A percentile compares a stretch with the other conserved stretches of the same genome.
Evolutionary conservation across 2,797 vertebrate genomes (phyloP).

Genomic region (Propithecus deckenii): DNA sequence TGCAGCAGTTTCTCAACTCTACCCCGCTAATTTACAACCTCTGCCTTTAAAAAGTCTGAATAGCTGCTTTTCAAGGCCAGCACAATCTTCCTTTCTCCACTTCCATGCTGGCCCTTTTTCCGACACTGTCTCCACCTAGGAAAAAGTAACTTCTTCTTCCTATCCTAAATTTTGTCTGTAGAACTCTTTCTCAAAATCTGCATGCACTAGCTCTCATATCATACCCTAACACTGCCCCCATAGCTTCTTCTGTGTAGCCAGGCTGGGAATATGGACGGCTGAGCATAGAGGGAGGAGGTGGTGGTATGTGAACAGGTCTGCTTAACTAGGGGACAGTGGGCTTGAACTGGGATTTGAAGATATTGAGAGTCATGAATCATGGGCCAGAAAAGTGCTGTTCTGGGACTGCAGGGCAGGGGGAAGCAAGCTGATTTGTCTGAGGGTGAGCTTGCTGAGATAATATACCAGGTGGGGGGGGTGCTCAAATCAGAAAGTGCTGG

Average conservation of each 20-base stretch:
- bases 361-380: neutral
- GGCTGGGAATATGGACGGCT: neutral
- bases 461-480: accelerated
- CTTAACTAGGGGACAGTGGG: neutral
- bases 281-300: neutral
- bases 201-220: too few relatives aligned
- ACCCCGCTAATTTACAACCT: too few relatives aligned
- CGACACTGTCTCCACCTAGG: too few relatives aligned
- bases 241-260: neutral
- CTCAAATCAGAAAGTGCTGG: neutral
- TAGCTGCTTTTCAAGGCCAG: too few relatives aligned
- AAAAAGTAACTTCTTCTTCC: too few relatives aligned
- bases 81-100: too few relatives aligned
- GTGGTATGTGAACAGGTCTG: accelerated
- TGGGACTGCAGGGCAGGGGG: neutral
- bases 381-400: neutral
- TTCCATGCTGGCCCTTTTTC: too few relatives aligned
- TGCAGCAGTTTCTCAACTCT: too few relatives aligned
- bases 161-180: too few relatives aligned
- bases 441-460: neutral
- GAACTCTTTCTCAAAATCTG: too few relatives aligned
- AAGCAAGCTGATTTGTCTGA: neutral
- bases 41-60: too few relatives aligned
- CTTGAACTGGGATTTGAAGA: neutral
- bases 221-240: too few relatives aligned